These are phyloP conservation scores for Thalassoma bifasciatum DNA, from an alignment of 2,113 vertebrate species.

Conservation along the genomic window DNA sequence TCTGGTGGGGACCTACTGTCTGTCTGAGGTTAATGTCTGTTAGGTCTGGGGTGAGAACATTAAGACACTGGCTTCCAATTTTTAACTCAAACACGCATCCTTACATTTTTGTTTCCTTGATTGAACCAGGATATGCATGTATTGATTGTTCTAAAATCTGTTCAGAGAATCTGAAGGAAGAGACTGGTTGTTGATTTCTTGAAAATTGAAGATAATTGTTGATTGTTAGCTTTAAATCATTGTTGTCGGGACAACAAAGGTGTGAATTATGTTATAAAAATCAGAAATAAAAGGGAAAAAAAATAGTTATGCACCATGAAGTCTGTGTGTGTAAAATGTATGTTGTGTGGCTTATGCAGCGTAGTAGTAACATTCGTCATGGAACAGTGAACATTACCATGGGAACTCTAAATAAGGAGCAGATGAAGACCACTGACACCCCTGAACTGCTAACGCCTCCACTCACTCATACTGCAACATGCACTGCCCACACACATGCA, in stretches of 20 bases:
- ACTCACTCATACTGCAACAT: constrained; percentile 72
- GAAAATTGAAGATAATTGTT: neutral
- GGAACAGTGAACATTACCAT: constrained; percentile 35
- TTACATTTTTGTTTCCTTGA: constrained; percentile 5
- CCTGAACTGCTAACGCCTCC: constrained; percentile 78
- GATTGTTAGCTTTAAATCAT: neutral
- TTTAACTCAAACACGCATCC: neutral
- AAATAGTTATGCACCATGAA: neutral
- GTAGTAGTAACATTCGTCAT: neutral
- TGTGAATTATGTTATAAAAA: neutral
- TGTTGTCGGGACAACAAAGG: constrained; percentile 1
- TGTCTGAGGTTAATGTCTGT: constrained; percentile 69
- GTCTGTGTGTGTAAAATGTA: neutral
- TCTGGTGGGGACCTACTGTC: constrained; percentile 53
- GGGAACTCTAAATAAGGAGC: constrained; percentile 68
- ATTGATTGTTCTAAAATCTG: neutral
- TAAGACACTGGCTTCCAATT: neutral
- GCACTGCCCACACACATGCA: constrained; percentile 72
- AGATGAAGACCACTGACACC: constrained; percentile 75
- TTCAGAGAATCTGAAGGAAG: neutral
- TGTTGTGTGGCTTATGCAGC: neutral
- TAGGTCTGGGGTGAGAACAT: constrained; percentile 73
- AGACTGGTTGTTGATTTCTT: constrained; percentile 1
- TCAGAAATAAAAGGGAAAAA: too few species aligned
- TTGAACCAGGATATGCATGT: neutral